Conservation (phyloP, 2,888 invertebrate species). For the Nemotelus nigrinus region DNA sequence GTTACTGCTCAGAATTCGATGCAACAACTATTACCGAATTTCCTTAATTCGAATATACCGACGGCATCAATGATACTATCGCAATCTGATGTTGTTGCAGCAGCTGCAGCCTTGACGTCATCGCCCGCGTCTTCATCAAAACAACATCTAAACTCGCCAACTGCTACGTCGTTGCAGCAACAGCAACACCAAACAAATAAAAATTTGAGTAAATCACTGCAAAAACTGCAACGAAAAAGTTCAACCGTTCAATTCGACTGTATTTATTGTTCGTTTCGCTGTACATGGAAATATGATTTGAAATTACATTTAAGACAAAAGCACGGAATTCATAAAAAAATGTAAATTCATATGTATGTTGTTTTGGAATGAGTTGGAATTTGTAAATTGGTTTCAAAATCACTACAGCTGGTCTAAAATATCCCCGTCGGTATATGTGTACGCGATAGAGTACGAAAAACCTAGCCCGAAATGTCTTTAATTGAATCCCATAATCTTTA, state of each 20-base stretch:
- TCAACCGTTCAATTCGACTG: conserved; percentile 58
- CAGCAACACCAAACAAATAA: conserved; percentile 2
- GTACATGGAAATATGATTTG: conserved; percentile 65
- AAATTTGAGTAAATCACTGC: not conserved
- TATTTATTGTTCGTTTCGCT: conserved; percentile 63
- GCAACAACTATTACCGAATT: conserved; percentile 41
- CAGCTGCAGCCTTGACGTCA: conserved; percentile 44
- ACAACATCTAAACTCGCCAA: conserved; percentile 28
- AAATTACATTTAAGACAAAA: conserved; percentile 65
- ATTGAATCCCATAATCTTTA: no score
- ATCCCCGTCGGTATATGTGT: no score
- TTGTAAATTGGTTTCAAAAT: no score
- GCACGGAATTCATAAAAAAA: conserved; percentile 65
- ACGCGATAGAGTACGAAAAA: no score
- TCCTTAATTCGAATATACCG: conserved; percentile 54
- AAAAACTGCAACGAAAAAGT: conserved; percentile 17
- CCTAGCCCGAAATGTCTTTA: no score
- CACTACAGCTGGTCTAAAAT: no score
- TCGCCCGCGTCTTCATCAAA: conserved; percentile 46
- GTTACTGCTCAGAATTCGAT: conserved; percentile 47
- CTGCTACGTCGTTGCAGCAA: not conserved
- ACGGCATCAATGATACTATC: conserved; percentile 50
- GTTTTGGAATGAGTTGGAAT: no score
- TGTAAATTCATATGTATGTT: conserved; percentile 53
- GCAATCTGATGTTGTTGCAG: conserved; percentile 20